Conservation (phyloP, 2,888 invertebrate genomes). For the Stegana nigrithorax region DNA sequence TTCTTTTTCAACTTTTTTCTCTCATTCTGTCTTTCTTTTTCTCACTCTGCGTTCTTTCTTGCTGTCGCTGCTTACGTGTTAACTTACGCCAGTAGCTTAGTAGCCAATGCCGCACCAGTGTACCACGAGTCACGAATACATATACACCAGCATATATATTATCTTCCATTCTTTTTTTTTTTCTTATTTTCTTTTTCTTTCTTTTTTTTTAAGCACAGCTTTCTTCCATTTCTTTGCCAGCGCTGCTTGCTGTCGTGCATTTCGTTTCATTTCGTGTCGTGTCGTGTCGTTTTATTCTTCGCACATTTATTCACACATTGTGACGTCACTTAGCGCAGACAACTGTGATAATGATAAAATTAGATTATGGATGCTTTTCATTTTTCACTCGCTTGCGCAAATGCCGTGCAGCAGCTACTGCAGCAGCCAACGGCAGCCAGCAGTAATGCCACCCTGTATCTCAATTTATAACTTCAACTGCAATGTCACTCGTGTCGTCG, state of each 20-base stretch:
- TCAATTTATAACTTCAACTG: constrained; percentile 7
- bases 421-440: not conserved
- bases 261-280: constrained; percentile 24
- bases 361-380: constrained; percentile 60
- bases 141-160: not conserved
- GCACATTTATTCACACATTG: constrained; percentile 12
- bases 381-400: constrained; percentile 44
- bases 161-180: constrained; percentile 10
- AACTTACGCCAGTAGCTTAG: not conserved
- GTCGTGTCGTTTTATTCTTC: not conserved
- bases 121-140: too few relatives aligned
- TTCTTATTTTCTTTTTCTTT: constrained; percentile 8
- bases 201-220: constrained; percentile 2
- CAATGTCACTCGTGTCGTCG: constrained; percentile 19
- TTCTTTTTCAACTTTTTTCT: constrained; percentile 28
- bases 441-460: not conserved
- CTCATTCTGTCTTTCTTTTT: constrained; percentile 15
- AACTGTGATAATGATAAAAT: constrained; percentile 65
- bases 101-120: not conserved
- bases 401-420: too few relatives aligned
- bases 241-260: constrained; percentile 27
- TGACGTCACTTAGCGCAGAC: constrained; percentile 63
- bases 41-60: not conserved
- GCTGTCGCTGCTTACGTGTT: not conserved
- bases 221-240: constrained; percentile 20